A percentile compares a stretch with the other conserved stretches of the same genome.
These are phyloP conservation scores for Emydocephalus ijimae DNA, from an alignment of 2,113 vertebrate genomes.

Conservation along the genomic window DNA sequence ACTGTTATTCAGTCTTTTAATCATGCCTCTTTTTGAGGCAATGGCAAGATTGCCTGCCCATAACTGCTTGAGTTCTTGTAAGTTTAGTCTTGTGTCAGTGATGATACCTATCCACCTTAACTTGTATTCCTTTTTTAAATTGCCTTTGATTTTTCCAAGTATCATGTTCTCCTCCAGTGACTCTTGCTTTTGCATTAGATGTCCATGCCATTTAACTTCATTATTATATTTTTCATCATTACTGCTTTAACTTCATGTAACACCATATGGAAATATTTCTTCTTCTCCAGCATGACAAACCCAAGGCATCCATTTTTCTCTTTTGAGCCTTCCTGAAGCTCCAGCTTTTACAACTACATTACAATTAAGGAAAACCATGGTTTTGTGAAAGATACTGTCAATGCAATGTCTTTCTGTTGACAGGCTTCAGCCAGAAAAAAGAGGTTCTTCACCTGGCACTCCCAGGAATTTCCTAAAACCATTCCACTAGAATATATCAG, in stretches of 20 bases:
- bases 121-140: neutral
- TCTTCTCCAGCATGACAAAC: neutral
- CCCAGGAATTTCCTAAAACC: neutral
- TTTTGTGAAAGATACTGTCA: neutral
- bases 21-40: neutral
- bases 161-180: neutral
- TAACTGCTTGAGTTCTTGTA: neutral
- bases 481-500: neutral
- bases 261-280: neutral
- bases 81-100: neutral
- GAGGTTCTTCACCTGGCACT: neutral
- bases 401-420: neutral
- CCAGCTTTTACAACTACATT: neutral
- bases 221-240: neutral
- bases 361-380: neutral
- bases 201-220: neutral
- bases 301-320: neutral
- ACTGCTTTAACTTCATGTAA: neutral
- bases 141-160: neutral
- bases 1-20: neutral
- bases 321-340: neutral
- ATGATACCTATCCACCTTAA: neutral
- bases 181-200: neutral
- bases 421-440: neutral
- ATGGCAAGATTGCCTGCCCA: neutral